Evolutionary conservation across 2,888 invertebrate species (phyloP).

Genomic region (Himalopsyche kuldschensis): DNA sequence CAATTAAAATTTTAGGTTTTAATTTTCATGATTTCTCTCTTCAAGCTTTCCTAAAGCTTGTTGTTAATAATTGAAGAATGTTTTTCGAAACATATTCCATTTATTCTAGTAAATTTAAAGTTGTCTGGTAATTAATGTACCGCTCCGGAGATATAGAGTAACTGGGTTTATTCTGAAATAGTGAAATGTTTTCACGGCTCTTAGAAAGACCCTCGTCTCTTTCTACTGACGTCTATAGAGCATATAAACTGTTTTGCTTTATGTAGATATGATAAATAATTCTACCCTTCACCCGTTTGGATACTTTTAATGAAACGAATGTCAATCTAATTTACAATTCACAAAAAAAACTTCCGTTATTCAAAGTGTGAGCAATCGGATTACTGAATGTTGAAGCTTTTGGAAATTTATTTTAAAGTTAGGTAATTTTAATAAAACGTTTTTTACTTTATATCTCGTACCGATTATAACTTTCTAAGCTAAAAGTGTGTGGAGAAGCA

Average conservation of each 20-base stretch:
- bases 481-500: too few species aligned
- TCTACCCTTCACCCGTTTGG: background rate
- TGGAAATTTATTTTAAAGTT: too few species aligned
- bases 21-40: background rate
- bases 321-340: background rate
- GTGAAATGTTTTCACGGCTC: background rate
- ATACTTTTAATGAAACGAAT: background rate
- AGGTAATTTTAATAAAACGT: too few species aligned
- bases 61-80: background rate
- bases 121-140: background rate
- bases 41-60: background rate
- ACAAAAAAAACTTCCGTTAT: background rate
- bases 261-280: background rate
- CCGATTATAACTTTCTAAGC: too few species aligned
- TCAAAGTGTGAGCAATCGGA: too few species aligned
- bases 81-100: background rate
- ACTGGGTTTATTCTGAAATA: background rate
- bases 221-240: conserved; percentile 20
- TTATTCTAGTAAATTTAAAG: background rate
- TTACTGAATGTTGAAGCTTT: too few species aligned
- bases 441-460: too few species aligned
- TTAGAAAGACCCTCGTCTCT: conserved; percentile 19
- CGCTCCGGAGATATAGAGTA: background rate
- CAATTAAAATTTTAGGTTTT: background rate
- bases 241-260: background rate